These are phyloP conservation scores for Cochlearius cochlearius DNA, from an alignment of 2,113 vertebrate genomes.

Conservation along the genomic window DNA sequence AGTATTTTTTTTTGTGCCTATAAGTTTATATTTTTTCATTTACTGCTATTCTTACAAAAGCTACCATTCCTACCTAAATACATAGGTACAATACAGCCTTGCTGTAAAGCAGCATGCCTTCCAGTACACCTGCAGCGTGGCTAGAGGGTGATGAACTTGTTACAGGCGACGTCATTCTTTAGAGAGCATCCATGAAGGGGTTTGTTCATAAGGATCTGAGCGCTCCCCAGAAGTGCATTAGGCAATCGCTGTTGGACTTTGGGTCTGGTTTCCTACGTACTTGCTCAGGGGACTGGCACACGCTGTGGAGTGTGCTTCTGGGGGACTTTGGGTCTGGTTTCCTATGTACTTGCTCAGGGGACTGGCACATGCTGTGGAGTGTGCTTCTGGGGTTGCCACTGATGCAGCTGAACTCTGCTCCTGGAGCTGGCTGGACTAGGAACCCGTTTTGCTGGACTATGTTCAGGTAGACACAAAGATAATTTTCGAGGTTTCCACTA, in stretches of 20 bases:
- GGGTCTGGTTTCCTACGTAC: background rate
- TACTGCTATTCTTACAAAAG: background rate
- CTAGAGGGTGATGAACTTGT: background rate
- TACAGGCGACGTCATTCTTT: background rate
- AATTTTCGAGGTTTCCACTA: background rate
- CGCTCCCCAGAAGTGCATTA: background rate
- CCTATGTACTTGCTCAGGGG: background rate
- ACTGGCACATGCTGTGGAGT: rapidly evolving
- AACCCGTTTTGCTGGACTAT: background rate
- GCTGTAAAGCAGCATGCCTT: background rate
- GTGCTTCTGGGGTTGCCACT: background rate
- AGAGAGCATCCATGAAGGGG: background rate
- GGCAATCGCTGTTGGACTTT: background rate
- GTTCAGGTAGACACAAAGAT: background rate
- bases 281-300: background rate
- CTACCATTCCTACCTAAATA: background rate
- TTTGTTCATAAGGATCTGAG: background rate
- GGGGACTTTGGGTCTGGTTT: background rate
- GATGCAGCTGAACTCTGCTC: background rate
- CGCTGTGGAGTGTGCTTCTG: rapidly evolving
- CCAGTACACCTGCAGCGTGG: background rate
- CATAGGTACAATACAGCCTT: background rate
- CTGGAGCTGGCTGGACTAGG: background rate
- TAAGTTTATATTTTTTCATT: background rate
- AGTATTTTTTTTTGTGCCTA: background rate